Evolutionary conservation across 1,140 invertebrate species (phyloP).

Genomic region (Eumaeus atala): DNA sequence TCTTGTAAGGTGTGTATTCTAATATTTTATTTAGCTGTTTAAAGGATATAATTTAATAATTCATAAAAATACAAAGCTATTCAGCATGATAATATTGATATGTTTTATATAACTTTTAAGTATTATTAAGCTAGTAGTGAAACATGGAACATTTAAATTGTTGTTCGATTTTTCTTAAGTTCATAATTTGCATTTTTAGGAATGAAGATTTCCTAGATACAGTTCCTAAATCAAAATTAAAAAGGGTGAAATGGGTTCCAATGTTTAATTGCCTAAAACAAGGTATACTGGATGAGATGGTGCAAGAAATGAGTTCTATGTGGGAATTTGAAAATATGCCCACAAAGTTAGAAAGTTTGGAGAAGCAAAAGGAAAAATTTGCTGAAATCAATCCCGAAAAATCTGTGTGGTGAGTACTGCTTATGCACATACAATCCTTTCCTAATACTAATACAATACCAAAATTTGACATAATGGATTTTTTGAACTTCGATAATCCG

Average conservation of each 20-base stretch:
- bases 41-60: not conserved
- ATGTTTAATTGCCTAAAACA: constrained; percentile 64
- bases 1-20: constrained; percentile 39
- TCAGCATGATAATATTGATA: too few relatives aligned
- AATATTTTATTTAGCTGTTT: not conserved
- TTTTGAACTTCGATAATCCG: too few relatives aligned
- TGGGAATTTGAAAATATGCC: constrained; percentile 68
- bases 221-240: constrained; percentile 56
- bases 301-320: constrained; percentile 61
- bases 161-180: too few relatives aligned
- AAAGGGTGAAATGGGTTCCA: constrained; percentile 62
- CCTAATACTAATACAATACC: too few relatives aligned
- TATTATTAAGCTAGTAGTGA: too few relatives aligned
- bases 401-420: constrained; percentile 43
- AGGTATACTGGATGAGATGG: constrained; percentile 55
- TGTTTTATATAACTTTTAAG: too few relatives aligned
- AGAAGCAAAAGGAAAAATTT: constrained; percentile 63
- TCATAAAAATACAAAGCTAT: too few relatives aligned
- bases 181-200: constrained; percentile 32
- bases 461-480: too few relatives aligned
- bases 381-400: constrained; percentile 36
- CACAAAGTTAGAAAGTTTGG: constrained; percentile 50
- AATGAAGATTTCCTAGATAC: constrained; percentile 63
- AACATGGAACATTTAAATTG: too few relatives aligned
- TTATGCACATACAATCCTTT: too few relatives aligned